Conservation (phyloP, 2,797 vertebrate species). For the Pangasius djambal region DNA sequence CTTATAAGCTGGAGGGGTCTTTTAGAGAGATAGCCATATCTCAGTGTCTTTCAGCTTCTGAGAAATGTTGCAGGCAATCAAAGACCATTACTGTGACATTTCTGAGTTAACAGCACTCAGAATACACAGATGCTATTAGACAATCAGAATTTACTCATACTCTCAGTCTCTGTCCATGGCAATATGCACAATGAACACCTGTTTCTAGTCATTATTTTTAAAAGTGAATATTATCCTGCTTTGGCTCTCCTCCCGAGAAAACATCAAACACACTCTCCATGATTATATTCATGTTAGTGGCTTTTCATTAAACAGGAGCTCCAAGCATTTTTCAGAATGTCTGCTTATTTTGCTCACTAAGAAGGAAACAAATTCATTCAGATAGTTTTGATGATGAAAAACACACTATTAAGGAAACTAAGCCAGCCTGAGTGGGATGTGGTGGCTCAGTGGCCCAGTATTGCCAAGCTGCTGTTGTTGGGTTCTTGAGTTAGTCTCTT, state of each 20-base stretch:
- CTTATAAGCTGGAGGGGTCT: conserved; percentile 12
- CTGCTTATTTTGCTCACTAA: neutral
- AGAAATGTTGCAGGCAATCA: conserved; percentile 12
- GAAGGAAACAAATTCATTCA: neutral
- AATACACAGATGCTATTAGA: conserved; percentile 3
- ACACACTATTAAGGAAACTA: neutral
- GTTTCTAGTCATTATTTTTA: conserved; percentile 3
- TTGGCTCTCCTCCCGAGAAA: conserved; percentile 1
- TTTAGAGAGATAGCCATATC: conserved; percentile 6
- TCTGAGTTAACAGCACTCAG: neutral
- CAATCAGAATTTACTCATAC: neutral
- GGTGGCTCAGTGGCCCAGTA: neutral
- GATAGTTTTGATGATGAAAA: neutral
- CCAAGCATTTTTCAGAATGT: neutral
- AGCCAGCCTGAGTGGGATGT: neutral
- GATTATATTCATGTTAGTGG: conserved; percentile 4
- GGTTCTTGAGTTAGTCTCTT: neutral
- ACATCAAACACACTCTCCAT: neutral
- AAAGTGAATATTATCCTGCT: neutral
- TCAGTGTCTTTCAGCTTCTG: conserved; percentile 1
- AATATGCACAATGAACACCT: neutral
- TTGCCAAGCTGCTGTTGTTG: neutral
- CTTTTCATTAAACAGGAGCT: conserved; percentile 9
- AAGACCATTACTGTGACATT: neutral
- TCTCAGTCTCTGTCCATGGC: neutral